Percentiles rank a stretch among this genome's conserved stretches.
phyloP scores from a whole-genome alignment of 2,888 invertebrate genomes.

The Schizaphis graminum region DNA sequence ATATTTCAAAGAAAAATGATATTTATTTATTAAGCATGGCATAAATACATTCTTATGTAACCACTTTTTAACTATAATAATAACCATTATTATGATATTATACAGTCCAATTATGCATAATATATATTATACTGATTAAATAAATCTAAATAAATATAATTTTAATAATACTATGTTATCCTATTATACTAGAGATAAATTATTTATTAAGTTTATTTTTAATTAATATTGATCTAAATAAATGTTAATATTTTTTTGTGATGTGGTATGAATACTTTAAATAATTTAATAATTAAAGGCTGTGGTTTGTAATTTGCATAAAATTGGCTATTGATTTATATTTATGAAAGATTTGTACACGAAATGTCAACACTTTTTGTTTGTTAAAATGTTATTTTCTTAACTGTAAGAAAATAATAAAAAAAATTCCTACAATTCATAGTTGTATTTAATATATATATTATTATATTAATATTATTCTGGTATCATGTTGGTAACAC shows the following conservation, averaged over 20 bases:
- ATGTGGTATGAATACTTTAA: constrained; percentile 28
- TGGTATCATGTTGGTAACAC: background rate
- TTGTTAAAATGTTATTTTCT: constrained; percentile 14
- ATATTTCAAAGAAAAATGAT: background rate
- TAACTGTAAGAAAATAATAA: background rate
- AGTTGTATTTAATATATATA: background rate
- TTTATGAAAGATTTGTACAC: background rate
- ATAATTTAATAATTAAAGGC: background rate
- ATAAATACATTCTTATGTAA: background rate
- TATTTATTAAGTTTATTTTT: constrained; percentile 9
- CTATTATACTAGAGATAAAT: background rate
- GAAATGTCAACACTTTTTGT: background rate
- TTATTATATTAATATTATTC: background rate
- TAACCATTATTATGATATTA: background rate
- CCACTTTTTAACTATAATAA: background rate
- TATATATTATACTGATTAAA: background rate
- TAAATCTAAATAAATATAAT: background rate
- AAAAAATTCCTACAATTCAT: background rate
- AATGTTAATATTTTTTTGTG: constrained; percentile 30
- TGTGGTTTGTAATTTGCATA: constrained; percentile 25
- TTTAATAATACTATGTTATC: background rate
- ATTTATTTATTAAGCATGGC: background rate
- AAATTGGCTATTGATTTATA: background rate
- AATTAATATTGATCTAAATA: background rate
- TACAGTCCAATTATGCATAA: background rate